Percentiles rank a stretch among this genome's conserved stretches.
These are phyloP conservation scores for Darevskia mixta DNA, from an alignment of 2,797 vertebrate genomes.

Conservation along the genomic window DNA sequence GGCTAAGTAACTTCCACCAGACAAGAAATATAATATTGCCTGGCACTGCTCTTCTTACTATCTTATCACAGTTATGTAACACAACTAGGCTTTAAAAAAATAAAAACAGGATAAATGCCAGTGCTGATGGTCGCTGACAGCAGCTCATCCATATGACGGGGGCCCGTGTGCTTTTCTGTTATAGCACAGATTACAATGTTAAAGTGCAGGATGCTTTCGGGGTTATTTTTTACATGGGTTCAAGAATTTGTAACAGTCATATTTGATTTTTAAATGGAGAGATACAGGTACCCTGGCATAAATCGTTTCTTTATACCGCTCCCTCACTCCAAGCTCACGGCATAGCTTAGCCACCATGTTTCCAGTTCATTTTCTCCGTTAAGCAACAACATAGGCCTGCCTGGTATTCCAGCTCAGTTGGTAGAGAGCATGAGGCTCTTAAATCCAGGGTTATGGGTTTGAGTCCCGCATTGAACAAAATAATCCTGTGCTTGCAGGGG, in stretches of 20 bases:
- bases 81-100: not conserved
- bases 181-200: slow-evolving; percentile 23
- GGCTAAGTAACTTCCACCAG: not conserved
- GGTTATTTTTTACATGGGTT: not conserved
- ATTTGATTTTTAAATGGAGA: not conserved
- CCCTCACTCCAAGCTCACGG: no score
- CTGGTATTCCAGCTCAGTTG: no score
- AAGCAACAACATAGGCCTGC: no score
- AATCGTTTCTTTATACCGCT: not conserved
- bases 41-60: slow-evolving; percentile 37
- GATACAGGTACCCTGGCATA: not conserved
- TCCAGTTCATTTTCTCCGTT: not conserved
- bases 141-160: slow-evolving; percentile 30
- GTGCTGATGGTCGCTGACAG: slow-evolving; percentile 23
- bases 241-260: not conserved
- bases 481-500: no score
- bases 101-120: not conserved
- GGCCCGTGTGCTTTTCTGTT: slow-evolving; percentile 22
- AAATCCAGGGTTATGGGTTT: no score
- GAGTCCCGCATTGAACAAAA: no score
- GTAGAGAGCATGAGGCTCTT: no score
- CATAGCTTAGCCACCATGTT: not conserved
- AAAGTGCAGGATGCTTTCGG: not conserved
- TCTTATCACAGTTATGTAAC: slow-evolving; percentile 29
- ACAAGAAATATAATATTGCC: slow-evolving; percentile 13